Evolutionary conservation across 2,113 vertebrate genomes (phyloP), one percentile per base, ranked within the genome.

Genomic region (Psettodes erumei): DNA sequence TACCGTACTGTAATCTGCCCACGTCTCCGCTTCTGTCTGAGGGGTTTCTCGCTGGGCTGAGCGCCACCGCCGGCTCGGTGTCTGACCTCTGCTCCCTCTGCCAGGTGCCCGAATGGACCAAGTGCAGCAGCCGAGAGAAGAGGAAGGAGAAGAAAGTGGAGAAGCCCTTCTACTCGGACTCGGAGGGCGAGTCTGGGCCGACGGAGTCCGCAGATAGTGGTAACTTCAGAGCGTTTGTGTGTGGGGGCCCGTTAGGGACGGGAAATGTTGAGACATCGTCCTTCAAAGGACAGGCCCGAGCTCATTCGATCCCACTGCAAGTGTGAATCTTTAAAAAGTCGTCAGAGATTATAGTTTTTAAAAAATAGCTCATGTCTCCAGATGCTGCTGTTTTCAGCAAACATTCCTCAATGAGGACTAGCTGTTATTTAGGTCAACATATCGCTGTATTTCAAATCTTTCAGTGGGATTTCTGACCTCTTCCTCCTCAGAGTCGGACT

Each of bases 81-180:
- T 58, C 21, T 82, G 15, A 75, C 19, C 27, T 30, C 28, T 2
- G 0, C 80, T 47, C 68, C 38, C 19, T 68, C 63, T 19, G 79
- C 1, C 92, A 99, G 98, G 97, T 99, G 87, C 98, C 98, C 0
- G 98, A 99, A 53, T 99, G 98, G 98, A 99, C 96, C 86, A 99
- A 98, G 77, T 98, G 97, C 90, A 97, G 96, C 77, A 96, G 94
- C 82, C 94, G 96, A 0, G 98, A 99, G 88, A 98, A 99, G 91
- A 94, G 97, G 77, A 99, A 99, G 93, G 98, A 99, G 87, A 98
- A 98, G 81, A 99, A 98, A 61, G 95, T 94, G 77, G 98, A 99
- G 71, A 99, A 98, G 81, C 97, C 98, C 0, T 99, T 99, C 91
- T 99, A 99, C 88, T 99, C 97, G 0, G 98, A 99, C 86, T 99